These are phyloP conservation scores for Heteropelma amictum DNA, from an alignment of 2,888 invertebrate species.

Conservation along the genomic window DNA sequence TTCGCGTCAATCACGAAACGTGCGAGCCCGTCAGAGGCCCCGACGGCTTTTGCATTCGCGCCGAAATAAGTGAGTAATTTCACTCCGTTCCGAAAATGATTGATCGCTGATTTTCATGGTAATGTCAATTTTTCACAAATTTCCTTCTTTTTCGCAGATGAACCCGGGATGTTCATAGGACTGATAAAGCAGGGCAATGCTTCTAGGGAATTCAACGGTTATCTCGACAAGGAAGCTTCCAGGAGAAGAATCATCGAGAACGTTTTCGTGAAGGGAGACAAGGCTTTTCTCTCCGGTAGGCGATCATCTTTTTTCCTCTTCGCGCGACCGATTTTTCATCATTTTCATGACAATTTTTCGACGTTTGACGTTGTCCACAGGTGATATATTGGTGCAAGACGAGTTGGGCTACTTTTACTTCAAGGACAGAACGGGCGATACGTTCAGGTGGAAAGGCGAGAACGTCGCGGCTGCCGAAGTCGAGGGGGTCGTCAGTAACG, in stretches of 20 bases:
- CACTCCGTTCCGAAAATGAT: too few relatives aligned
- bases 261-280: conserved; percentile 84
- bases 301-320: not conserved
- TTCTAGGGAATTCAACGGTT: conserved; percentile 85
- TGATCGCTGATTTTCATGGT: too few relatives aligned
- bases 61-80: conserved; percentile 66
- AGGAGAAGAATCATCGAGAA: conserved; percentile 82
- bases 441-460: conserved; percentile 98
- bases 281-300: conserved; percentile 82
- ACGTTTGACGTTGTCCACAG: too few relatives aligned
- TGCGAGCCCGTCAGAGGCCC: conserved; percentile 92
- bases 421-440: conserved; percentile 97
- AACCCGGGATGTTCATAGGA: conserved; percentile 92
- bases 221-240: conserved; percentile 82
- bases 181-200: conserved; percentile 83
- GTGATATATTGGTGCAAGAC: conserved; percentile 94
- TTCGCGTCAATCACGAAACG: conserved; percentile 91
- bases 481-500: conserved; percentile 92
- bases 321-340: not conserved
- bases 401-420: conserved; percentile 96
- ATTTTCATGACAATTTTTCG: too few relatives aligned
- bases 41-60: conserved; percentile 87
- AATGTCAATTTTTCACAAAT: not conserved
- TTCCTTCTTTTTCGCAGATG: conserved; percentile 79
- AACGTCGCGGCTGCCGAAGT: conserved; percentile 99